A percentile compares a stretch with the other conserved stretches of the same genome.
Evolutionary conservation across 2,888 invertebrate genomes (phyloP).

Genomic region (Pandemis corylana): DNA sequence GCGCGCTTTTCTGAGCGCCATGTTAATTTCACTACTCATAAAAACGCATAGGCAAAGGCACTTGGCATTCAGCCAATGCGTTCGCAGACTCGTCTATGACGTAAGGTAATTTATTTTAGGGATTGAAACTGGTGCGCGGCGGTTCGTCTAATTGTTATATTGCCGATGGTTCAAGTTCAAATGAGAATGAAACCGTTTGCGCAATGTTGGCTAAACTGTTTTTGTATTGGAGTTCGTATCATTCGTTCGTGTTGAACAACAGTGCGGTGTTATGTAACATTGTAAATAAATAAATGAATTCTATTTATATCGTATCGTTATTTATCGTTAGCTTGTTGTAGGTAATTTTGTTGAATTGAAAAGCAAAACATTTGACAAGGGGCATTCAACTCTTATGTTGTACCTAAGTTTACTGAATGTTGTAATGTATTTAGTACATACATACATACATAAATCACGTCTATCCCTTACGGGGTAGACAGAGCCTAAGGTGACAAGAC

Average conservation of each 20-base stretch:
- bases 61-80: constrained; percentile 17
- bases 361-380: too few relatives aligned
- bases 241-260: not conserved
- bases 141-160: constrained; percentile 20
- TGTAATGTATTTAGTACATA: too few relatives aligned
- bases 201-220: constrained; percentile 1
- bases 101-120: constrained; percentile 23
- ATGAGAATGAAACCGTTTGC: constrained; percentile 14
- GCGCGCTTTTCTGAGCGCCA: constrained; percentile 8
- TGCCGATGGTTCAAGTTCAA: constrained; percentile 26
- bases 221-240: not conserved
- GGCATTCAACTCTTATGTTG: too few relatives aligned
- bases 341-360: not conserved
- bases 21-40: constrained; percentile 11
- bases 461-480: too few relatives aligned
- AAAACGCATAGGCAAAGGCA: constrained; percentile 15
- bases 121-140: constrained; percentile 31
- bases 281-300: not conserved
- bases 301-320: not conserved
- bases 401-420: too few relatives aligned
- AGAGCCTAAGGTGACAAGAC: too few relatives aligned
- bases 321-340: not conserved
- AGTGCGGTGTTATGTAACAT: not conserved
- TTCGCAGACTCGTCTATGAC: constrained; percentile 20
- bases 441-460: too few relatives aligned